phyloP scores from a whole-genome alignment of 2,888 invertebrate genomes.

The Napeogenes sylphis region DNA sequence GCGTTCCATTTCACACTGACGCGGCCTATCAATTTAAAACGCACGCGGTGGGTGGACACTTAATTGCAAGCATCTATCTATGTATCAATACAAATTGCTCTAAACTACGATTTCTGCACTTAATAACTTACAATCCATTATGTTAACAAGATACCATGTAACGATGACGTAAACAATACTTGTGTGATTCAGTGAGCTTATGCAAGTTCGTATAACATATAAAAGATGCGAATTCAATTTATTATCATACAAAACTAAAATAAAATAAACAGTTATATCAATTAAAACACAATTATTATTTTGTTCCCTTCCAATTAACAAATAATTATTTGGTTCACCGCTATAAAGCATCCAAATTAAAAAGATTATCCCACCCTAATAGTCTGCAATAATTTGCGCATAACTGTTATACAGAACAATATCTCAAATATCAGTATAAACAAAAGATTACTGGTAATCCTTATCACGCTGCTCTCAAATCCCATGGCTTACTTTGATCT shows the following conservation, averaged over 20 bases:
- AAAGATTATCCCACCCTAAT: conserved; percentile 15
- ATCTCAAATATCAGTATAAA: conserved; percentile 52
- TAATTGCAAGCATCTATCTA: conserved; percentile 24
- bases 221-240: not conserved
- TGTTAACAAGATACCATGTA: not conserved
- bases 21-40: conserved; percentile 31
- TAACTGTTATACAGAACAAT: conserved; percentile 19
- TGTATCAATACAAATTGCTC: conserved; percentile 4
- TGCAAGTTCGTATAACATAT: not conserved
- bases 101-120: not conserved
- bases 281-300: not conserved
- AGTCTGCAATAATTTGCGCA: conserved; percentile 12
- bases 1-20: conserved; percentile 44
- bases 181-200: no score
- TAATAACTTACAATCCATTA: conserved; percentile 1
- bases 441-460: conserved; percentile 63
- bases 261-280: not conserved
- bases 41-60: conserved; percentile 35
- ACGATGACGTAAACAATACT: no score
- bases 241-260: not conserved
- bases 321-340: conserved; percentile 9
- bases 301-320: not conserved
- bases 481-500: conserved; percentile 58
- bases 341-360: conserved; percentile 24
- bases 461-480: conserved; percentile 33